These are phyloP conservation scores for Phyllopteryx taeniolatus DNA, from an alignment of 2,113 vertebrate genomes.

Conservation along the genomic window DNA sequence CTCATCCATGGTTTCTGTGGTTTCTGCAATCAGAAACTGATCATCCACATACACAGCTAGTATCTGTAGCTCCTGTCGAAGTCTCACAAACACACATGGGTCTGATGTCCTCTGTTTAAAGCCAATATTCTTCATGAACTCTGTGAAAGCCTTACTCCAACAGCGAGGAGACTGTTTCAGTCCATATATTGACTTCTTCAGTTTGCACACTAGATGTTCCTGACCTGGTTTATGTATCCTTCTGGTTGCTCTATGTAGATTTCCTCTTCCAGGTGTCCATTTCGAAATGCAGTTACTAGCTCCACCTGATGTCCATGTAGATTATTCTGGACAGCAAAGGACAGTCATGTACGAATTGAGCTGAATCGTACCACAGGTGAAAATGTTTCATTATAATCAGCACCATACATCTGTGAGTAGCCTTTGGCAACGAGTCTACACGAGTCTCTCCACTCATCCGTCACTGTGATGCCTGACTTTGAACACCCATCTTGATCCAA, in stretches of 20 bases:
- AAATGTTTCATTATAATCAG: not conserved
- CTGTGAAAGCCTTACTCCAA: not conserved
- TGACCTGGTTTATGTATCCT: not conserved
- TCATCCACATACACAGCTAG: no score
- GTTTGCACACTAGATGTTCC: not conserved
- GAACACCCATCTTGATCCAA: not conserved
- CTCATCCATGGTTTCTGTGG: constrained; percentile 11
- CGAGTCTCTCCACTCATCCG: not conserved
- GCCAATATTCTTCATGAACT: no score
- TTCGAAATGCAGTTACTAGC: not conserved
- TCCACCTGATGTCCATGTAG: not conserved
- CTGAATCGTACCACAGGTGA: constrained; percentile 1
- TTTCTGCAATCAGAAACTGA: constrained; percentile 19
- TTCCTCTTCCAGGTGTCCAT: not conserved
- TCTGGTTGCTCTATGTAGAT: not conserved
- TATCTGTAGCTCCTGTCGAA: no score
- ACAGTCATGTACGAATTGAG: not conserved
- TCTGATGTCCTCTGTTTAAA: no score
- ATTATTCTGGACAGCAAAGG: not conserved
- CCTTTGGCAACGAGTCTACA: not conserved
- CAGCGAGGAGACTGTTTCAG: constrained; percentile 15
- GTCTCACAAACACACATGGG: no score
- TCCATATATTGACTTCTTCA: not conserved
- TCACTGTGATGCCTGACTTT: not conserved
- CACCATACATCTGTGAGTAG: not conserved